Evolutionary conservation across 35 echinoderm and acorn worm species (phyloP).

Genomic region (Heliocidaris tuberculata): DNA sequence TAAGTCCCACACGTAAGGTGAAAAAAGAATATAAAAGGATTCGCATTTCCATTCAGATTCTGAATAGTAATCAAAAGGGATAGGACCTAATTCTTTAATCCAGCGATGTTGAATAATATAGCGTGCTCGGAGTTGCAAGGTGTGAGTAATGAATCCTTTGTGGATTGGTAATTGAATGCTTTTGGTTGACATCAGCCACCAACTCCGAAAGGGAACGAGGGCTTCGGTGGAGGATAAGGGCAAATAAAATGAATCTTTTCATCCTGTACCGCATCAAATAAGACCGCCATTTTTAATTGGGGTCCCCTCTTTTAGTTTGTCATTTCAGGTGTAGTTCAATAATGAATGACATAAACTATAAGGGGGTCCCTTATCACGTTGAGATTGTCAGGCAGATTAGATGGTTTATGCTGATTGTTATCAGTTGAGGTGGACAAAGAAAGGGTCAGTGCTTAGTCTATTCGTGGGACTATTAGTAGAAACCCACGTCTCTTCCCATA

Average conservation of each 20-base stretch:
- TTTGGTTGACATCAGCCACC: neutral
- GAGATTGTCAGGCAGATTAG: neutral
- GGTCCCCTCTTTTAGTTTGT: neutral
- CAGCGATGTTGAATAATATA: neutral
- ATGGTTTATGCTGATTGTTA: neutral
- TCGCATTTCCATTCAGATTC: neutral
- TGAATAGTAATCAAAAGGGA: neutral
- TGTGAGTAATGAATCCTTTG: neutral
- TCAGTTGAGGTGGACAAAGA: neutral
- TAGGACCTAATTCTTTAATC: constrained; percentile 10
- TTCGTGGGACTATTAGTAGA: neutral
- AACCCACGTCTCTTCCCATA: neutral
- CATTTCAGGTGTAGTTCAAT: constrained; percentile 10
- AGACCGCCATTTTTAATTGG: constrained; percentile 16
- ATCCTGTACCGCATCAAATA: neutral
- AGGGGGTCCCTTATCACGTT: neutral
- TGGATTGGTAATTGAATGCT: neutral
- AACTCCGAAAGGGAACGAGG: neutral
- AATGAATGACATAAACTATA: neutral
- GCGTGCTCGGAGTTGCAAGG: neutral
- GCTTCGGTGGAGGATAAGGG: neutral
- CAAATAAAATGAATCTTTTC: neutral
- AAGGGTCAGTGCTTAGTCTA: neutral
- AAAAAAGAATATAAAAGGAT: constrained; percentile 17
- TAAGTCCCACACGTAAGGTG: neutral